phyloP scores from a whole-genome alignment of 2,888 invertebrate genomes.

The Limnephilus auricula region DNA sequence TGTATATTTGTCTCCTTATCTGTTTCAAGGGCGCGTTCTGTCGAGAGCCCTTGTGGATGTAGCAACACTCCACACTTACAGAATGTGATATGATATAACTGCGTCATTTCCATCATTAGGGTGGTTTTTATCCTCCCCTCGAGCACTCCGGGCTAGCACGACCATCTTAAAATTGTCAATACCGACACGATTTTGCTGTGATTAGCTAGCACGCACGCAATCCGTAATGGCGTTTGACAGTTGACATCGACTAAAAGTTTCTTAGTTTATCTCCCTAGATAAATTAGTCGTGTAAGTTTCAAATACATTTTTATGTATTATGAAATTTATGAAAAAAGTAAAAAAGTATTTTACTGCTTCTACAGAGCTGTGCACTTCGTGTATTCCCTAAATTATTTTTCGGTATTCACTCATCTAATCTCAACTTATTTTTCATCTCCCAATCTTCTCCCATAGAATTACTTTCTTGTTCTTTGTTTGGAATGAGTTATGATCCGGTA shows the following conservation, averaged over 20 bases:
- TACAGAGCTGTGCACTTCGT: not conserved
- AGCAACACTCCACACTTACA: not conserved
- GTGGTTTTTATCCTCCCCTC: not conserved
- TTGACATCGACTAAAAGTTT: no score
- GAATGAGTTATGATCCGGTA: constrained; percentile 40
- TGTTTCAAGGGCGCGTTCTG: constrained; percentile 16
- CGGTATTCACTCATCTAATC: not conserved
- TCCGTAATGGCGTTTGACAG: no score
- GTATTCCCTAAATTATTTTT: not conserved
- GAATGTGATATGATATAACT: not conserved
- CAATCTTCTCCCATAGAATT: not conserved
- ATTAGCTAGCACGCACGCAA: no score
- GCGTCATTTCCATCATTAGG: not conserved
- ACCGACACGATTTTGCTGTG: no score
- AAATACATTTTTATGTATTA: no score
- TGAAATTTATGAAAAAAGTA: no score
- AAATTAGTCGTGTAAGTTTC: no score
- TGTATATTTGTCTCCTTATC: not conserved
- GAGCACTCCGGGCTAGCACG: no score
- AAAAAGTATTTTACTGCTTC: not conserved
- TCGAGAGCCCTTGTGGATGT: not conserved
- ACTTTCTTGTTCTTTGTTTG: constrained; percentile 23
- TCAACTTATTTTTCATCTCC: constrained; percentile 6
- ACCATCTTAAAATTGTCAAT: no score
- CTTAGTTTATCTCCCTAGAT: no score